Conservation (phyloP, 1,140 invertebrate species). For the Drosophila albomicans region DNA sequence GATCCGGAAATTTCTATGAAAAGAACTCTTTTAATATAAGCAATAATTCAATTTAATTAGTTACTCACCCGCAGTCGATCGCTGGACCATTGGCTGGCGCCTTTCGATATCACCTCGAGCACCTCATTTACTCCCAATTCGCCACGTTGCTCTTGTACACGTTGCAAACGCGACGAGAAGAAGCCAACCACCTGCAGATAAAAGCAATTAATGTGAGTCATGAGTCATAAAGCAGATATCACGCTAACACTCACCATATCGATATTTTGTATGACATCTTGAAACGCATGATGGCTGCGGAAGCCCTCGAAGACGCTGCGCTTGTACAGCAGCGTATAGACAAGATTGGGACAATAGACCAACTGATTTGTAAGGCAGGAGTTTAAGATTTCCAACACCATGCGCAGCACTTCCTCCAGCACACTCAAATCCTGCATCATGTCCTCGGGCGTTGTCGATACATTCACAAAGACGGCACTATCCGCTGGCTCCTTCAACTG, state of each 20-base stretch:
- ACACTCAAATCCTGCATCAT: constrained; percentile 95
- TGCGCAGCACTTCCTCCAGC: constrained; percentile 98
- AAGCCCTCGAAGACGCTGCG: constrained; percentile 95
- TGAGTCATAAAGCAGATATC: not conserved
- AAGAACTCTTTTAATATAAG: not conserved
- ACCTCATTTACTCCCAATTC: constrained; percentile 94
- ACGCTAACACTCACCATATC: constrained; percentile 90
- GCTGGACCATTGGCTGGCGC: constrained; percentile 94
- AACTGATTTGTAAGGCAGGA: constrained; percentile 95
- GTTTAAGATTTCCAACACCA: constrained; percentile 98
- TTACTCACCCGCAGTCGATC: constrained; percentile 93
- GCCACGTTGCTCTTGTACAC: constrained; percentile 88
- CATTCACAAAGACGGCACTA: constrained; percentile 76
- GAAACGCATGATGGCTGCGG: constrained; percentile 94
- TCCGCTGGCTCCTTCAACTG: constrained; percentile 81
- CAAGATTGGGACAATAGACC: constrained; percentile 95
- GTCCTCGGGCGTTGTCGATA: constrained; percentile 81
- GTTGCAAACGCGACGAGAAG: constrained; percentile 91
- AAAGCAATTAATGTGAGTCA: too few relatives aligned
- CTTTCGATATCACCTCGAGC: constrained; percentile 93
- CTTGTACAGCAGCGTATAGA: constrained; percentile 98
- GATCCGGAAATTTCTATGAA: constrained; percentile 97
- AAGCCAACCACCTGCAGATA: constrained; percentile 92
- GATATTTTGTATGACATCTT: constrained; percentile 98
- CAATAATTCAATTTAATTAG: not conserved